A percentile compares a stretch with the other conserved stretches of the same genome.
phyloP scores from a whole-genome alignment of 2,797 vertebrate genomes.

The Micropoecilia bifurca region DNA sequence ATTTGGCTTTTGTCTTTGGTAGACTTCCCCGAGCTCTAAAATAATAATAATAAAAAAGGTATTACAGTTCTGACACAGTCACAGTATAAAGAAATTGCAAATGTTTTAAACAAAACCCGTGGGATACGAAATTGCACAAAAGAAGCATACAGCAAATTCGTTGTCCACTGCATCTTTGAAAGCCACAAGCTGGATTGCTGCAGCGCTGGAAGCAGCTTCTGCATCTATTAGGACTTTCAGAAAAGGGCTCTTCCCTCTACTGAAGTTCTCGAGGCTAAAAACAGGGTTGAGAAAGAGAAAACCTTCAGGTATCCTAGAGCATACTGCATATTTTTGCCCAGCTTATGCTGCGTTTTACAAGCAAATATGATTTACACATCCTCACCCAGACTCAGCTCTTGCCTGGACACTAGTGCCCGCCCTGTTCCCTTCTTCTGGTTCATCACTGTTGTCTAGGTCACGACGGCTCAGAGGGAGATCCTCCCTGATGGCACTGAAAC shows the following conservation, averaged over 20 bases:
- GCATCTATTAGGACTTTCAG: slow-evolving; percentile 78
- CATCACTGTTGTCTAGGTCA: slow-evolving; percentile 43
- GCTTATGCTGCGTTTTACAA: not conserved
- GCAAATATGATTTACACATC: not conserved
- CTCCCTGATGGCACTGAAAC: slow-evolving; percentile 51
- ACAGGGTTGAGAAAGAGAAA: slow-evolving; percentile 14
- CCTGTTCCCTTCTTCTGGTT: slow-evolving; percentile 32
- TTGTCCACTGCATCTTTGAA: slow-evolving; percentile 81
- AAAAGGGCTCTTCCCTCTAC: slow-evolving; percentile 52
- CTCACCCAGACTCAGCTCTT: slow-evolving; percentile 61
- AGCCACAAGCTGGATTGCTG: slow-evolving; percentile 80
- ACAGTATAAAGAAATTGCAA: not conserved
- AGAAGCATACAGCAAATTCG: slow-evolving; percentile 73
- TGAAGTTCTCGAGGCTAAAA: slow-evolving; percentile 48
- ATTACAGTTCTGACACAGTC: not conserved
- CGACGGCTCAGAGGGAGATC: slow-evolving; percentile 44
- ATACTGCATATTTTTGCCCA: not conserved
- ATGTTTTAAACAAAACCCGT: not conserved
- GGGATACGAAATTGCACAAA: not conserved
- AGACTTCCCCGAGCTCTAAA: slow-evolving; percentile 67
- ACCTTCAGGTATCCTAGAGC: not conserved
- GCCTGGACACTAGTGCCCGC: slow-evolving; percentile 26
- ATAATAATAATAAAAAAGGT: not conserved
- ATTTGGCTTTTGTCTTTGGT: slow-evolving; percentile 61
- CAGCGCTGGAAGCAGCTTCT: slow-evolving; percentile 77